These are phyloP conservation scores for Perodicticus potto DNA, from an alignment of 2,797 vertebrate species.

Conservation along the genomic window DNA sequence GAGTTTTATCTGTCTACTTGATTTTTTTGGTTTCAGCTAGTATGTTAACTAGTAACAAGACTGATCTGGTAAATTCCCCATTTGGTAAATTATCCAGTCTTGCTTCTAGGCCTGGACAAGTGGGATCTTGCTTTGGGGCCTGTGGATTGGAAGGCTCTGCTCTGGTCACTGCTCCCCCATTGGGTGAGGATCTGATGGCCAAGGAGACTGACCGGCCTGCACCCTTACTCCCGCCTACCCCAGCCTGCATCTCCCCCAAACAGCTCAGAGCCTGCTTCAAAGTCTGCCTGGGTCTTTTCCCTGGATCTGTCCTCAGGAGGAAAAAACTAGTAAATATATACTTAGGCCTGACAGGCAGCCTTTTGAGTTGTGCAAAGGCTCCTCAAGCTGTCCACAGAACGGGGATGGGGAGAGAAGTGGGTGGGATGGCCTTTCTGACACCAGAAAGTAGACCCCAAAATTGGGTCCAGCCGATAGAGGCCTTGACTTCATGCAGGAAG, in stretches of 20 bases:
- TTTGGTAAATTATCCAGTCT: not conserved
- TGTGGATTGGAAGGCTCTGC: not conserved
- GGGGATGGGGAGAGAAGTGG: not conserved
- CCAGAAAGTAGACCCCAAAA: not conserved
- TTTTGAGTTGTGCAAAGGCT: not conserved
- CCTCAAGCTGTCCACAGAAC: not conserved
- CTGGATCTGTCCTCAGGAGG: not conserved
- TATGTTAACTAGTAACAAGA: slow-evolving; percentile 8
- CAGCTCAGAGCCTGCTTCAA: not conserved
- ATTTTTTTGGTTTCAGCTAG: slow-evolving; percentile 40
- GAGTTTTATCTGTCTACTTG: slow-evolving; percentile 18
- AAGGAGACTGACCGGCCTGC: not conserved
- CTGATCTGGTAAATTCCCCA: slow-evolving; percentile 12
- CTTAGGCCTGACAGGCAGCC: not conserved
- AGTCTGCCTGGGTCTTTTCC: not conserved
- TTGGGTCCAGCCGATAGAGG: not conserved
- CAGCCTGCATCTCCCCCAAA: not conserved
- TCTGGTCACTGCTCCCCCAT: not conserved
- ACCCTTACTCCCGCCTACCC: not conserved
- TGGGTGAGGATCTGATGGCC: not conserved
- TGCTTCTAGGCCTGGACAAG: not conserved
- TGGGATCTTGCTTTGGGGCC: not conserved
- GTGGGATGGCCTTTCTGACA: not conserved
- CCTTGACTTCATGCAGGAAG: not conserved
- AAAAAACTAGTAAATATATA: not conserved